Evolutionary conservation across 2,113 vertebrate genomes (phyloP).

Genomic region (Manacus vitellinus): DNA sequence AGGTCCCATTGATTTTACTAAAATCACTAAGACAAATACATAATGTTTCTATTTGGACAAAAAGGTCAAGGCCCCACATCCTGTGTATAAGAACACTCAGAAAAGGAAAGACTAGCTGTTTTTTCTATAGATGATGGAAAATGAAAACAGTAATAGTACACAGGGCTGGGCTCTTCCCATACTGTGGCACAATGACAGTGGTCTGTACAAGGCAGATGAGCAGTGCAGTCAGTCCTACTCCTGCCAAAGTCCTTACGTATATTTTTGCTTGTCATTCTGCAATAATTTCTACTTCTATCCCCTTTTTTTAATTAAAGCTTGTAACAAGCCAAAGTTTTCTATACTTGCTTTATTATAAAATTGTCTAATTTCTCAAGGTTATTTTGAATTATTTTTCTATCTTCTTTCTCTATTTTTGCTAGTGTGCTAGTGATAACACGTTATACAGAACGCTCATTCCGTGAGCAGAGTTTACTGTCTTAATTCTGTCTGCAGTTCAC

Average conservation of each 20-base stretch:
- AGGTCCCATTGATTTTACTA: not conserved
- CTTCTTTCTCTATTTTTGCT: not conserved
- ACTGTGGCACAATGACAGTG: accelerated
- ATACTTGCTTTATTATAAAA: not conserved
- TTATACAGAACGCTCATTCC: not conserved
- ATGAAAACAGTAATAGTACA: not conserved
- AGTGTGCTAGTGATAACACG: not conserved
- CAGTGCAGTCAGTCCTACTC: not conserved
- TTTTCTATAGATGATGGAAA: not conserved
- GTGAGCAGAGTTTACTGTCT: not conserved
- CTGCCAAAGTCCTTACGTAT: not conserved
- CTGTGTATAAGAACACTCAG: not conserved
- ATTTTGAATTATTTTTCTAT: not conserved
- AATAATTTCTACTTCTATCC: not conserved
- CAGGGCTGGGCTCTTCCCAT: not conserved
- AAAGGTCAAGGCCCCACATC: not conserved
- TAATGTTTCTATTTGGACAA: not conserved
- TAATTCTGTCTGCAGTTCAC: not conserved
- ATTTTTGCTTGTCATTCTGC: not conserved
- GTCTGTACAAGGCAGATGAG: not conserved
- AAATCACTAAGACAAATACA: not conserved
- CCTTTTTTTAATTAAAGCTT: not conserved
- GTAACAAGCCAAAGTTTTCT: not conserved
- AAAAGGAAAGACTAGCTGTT: not conserved
- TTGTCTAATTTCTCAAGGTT: not conserved